A percentile compares a stretch with the other conserved stretches of the same genome.
These are phyloP conservation scores for Sinohyriopsis cumingii DNA, from an alignment of 2,888 invertebrate genomes.

Conservation along the genomic window DNA sequence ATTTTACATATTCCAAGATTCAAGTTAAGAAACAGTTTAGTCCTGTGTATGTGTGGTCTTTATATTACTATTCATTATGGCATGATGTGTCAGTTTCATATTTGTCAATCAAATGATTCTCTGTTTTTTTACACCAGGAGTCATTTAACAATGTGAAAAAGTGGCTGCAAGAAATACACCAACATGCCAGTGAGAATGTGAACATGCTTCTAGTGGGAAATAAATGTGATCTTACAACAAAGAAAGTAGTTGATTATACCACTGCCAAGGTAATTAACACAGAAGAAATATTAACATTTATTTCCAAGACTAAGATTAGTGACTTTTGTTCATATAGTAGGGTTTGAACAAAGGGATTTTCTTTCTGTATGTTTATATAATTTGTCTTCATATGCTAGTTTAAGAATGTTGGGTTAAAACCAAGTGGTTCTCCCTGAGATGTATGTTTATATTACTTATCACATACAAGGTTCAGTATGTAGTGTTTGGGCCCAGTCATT, in stretches of 20 bases:
- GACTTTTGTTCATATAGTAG: too few species aligned
- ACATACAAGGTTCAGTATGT: too few species aligned
- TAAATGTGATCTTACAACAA: slow-evolving; percentile 96
- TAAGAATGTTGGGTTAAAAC: too few species aligned
- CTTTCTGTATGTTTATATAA: too few species aligned
- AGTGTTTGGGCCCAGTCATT: too few species aligned
- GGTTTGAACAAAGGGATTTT: too few species aligned
- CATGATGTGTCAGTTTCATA: background rate
- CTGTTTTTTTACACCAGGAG: slow-evolving; percentile 75
- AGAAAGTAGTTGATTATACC: slow-evolving; percentile 96
- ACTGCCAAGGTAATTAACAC: slow-evolving; percentile 88
- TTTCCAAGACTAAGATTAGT: background rate
- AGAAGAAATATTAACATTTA: background rate
- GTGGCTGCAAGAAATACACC: slow-evolving; percentile 99
- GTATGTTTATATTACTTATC: too few species aligned
- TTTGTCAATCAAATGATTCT: background rate
- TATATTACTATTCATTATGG: background rate
- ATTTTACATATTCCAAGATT: too few species aligned
- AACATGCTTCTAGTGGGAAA: slow-evolving; percentile 99
- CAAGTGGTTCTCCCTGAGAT: too few species aligned
- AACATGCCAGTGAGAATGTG: slow-evolving; percentile 98
- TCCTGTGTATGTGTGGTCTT: background rate
- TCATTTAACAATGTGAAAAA: slow-evolving; percentile 99
- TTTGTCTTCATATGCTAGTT: too few species aligned
- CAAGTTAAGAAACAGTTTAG: background rate